Base-by-base conservation (phyloP, 1,140 invertebrate genomes). In the Drosophila yakuba region DNA sequence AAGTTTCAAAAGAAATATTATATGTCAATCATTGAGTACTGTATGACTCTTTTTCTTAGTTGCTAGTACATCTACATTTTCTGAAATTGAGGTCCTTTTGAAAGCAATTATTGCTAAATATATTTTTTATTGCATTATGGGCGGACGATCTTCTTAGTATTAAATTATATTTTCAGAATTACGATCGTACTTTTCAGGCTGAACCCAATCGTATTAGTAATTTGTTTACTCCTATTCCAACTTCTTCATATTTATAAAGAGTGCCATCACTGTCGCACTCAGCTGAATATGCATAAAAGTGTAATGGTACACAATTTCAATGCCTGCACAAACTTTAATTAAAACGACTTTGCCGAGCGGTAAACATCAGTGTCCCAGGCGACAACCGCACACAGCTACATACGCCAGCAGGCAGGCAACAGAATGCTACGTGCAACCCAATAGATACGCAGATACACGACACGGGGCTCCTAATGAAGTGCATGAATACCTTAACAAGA, bases 291-390 rank as follows among this genome's bases (percentile, higher is more conserved):
- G 54, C 78, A 76, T 74, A 74, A 75, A 67, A 61, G 43, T 62
- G 50, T 71, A 47, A 61, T 64, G 39, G 69, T 45, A 81, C 67
- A 88, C 82, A 79, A 88, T 88, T 86, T 83, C 63, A 80, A 79
- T 89, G 79, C 79, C 72, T 74, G 62, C 72, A 77, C 74, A 76
- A 88, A 83, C 75, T 88, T 83, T 88, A 88, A 88, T 88, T 88
- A 88, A 88, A 88, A 89, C 73, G 71, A 88, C 59, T 83, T 86
- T 77, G 60, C 79, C 56, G 61, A 80, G 67, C 67, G 81, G 68
- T 85, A 77, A 84, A 77, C 81, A 84, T 58, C 71, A 73, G 51
- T 41, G 73, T 78, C 58, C 51, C 62, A 64, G 47, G 67, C 62
- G 69, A 56, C 54, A 61, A 47, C 48, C 52, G 57, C 32, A 17